Evolutionary conservation across 2,797 vertebrate genomes (phyloP), one percentile per base, ranked within the genome.

Genomic region (Margarornis squamiger): DNA sequence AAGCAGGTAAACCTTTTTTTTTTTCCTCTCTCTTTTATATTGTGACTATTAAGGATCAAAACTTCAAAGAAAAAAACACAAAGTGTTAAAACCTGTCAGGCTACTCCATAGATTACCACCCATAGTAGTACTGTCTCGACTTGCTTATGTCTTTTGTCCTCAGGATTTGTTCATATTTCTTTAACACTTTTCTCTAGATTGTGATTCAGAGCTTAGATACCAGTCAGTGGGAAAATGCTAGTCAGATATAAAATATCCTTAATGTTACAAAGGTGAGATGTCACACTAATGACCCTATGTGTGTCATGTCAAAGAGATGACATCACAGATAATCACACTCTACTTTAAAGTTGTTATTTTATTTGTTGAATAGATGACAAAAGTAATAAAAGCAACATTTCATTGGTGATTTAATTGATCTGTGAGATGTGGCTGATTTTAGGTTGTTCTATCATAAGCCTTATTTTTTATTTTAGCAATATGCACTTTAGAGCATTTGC

Each of bases 1-100:
- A 98, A 98, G 23, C 4, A 93, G 49, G 99, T 99, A 97, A 98
- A 90, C 41, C 23, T 48, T 52, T 79, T n/a, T 73, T 61, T 38
- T 27, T 9, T 21, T 11, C 45, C 21, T 46, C 26, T 81, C 19
- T 54, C 12, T n/a, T 26, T 84, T 24, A 23, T 34, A 49, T 27
- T 54, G 46, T 21, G 12, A 15, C 34, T 76, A 71, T 86, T 32
- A 45, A 8, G 74, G 79, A 68, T 41, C 58, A 78, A 65, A 59
- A 54, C 23, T 80, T 18, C 41, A 81, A 52, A 89, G 41, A 88
- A 76, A 48, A 14, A 88, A 65, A 9, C 2, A 14, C 1, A 6
- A 27, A 41, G 45, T 65, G 19, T 32, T 71, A 41, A 77, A 88
- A 80, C 3, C 2, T 51, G 15, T 36, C 46, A 45, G 32, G 22